Percentiles rank a stretch among this genome's conserved stretches.
phyloP scores from a whole-genome alignment of 2,113 vertebrate species.

The Cottus gobio region DNA sequence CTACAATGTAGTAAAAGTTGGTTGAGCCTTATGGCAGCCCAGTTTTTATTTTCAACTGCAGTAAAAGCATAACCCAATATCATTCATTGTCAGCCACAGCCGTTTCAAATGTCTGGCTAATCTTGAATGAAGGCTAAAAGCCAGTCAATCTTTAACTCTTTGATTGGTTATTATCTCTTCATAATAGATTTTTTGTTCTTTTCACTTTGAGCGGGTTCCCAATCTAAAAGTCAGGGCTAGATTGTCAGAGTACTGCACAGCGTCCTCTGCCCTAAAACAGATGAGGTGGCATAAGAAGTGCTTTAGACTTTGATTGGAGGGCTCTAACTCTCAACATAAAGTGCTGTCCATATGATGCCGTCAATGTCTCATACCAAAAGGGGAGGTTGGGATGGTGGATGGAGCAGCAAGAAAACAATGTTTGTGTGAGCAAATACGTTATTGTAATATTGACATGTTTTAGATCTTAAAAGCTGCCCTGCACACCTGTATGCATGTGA shows the following conservation, averaged over 20 bases:
- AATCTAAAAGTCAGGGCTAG: background rate
- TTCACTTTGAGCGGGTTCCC: background rate
- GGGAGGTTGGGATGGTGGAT: background rate
- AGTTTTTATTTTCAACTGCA: no score
- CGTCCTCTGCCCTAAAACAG: background rate
- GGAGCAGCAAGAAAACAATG: background rate
- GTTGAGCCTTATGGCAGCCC: background rate
- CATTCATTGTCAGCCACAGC: background rate
- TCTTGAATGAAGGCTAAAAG: background rate
- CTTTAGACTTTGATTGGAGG: background rate
- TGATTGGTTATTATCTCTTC: background rate
- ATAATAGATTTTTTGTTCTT: background rate
- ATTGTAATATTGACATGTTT: background rate
- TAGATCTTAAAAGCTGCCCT: background rate
- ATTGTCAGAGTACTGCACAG: background rate
- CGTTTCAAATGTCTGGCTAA: background rate
- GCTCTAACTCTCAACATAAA: conserved; percentile 6
- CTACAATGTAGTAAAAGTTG: background rate
- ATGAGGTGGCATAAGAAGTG: conserved; percentile 6
- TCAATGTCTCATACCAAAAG: background rate
- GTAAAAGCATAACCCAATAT: background rate
- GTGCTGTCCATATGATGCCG: background rate
- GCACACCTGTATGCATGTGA: background rate
- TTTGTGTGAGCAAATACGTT: background rate
- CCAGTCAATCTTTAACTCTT: background rate